Evolutionary conservation across 2,113 vertebrate species (phyloP).

Genomic region (Daubentonia madagascariensis): DNA sequence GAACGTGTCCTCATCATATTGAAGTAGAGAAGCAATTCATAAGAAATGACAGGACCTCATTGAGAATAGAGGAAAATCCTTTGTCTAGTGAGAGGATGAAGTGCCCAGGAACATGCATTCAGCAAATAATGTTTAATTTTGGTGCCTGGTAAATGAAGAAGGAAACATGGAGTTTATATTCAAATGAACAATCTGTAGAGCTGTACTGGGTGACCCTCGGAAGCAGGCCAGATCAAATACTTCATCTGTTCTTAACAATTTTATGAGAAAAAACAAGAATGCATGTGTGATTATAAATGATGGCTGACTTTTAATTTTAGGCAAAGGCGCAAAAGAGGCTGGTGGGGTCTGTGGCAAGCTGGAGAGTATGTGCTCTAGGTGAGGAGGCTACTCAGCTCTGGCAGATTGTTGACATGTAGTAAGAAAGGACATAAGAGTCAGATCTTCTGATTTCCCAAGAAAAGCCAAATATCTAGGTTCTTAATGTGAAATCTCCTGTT

Average conservation of each 20-base stretch:
- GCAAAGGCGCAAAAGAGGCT: background rate
- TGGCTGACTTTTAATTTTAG: background rate
- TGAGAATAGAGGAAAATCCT: background rate
- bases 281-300: background rate
- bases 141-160: too few species aligned
- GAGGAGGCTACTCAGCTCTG: background rate
- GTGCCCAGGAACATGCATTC: background rate
- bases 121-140: background rate
- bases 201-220: fast-evolving
- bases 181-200: fast-evolving
- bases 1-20: background rate
- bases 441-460: background rate
- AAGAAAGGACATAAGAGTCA: fast-evolving
- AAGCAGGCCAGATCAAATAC: background rate
- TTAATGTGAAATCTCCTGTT: background rate
- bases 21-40: constrained; percentile 4
- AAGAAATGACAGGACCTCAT: background rate
- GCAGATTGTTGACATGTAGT: too few species aligned
- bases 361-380: too few species aligned
- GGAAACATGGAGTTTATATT: background rate
- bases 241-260: background rate
- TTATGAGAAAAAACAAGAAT: background rate
- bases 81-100: background rate
- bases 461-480: background rate
- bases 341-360: background rate